These are phyloP conservation scores for Holacanthella duospinosa DNA, from an alignment of 2,888 invertebrate species.

Conservation along the genomic window DNA sequence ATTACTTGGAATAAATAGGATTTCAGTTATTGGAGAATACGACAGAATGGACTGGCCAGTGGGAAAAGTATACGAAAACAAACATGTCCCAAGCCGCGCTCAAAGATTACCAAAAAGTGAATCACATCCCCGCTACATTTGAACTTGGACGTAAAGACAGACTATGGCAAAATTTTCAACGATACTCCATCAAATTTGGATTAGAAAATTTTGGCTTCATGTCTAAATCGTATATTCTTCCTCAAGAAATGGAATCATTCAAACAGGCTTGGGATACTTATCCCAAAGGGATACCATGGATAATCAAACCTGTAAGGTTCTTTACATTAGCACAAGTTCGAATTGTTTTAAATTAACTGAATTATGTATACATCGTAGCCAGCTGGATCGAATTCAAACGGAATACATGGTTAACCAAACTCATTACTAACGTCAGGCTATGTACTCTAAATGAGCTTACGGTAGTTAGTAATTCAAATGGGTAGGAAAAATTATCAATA, in stretches of 20 bases:
- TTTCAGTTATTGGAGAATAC: conserved; percentile 46
- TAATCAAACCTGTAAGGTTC: conserved; percentile 78
- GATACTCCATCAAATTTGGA: conserved; percentile 52
- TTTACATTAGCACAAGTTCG: not conserved
- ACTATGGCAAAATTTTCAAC: conserved; percentile 75
- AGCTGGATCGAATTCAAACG: conserved; percentile 90
- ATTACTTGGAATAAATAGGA: too few relatives aligned
- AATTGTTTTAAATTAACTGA: not conserved
- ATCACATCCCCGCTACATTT: conserved; percentile 96
- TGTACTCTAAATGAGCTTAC: too few relatives aligned
- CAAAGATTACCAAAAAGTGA: conserved; percentile 86
- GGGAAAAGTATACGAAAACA: conserved; percentile 97
- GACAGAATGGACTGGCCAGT: conserved; percentile 86
- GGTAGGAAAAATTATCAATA: too few relatives aligned
- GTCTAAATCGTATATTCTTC: conserved; percentile 74
- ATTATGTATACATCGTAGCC: conserved; percentile 51
- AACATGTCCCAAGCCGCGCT: conserved; percentile 58
- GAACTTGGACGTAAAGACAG: conserved; percentile 93
- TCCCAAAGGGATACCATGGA: conserved; percentile 53
- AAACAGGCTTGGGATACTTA: conserved; percentile 68
- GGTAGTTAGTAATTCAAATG: too few relatives aligned
- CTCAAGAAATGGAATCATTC: conserved; percentile 68
- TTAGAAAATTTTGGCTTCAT: conserved; percentile 75
- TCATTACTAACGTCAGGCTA: too few relatives aligned
- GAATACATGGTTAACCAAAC: too few relatives aligned